Evolutionary conservation across 2,113 vertebrate species (phyloP), one percentile per base, ranked within the genome.

Genomic region (Melanerpes aurifrons): DNA sequence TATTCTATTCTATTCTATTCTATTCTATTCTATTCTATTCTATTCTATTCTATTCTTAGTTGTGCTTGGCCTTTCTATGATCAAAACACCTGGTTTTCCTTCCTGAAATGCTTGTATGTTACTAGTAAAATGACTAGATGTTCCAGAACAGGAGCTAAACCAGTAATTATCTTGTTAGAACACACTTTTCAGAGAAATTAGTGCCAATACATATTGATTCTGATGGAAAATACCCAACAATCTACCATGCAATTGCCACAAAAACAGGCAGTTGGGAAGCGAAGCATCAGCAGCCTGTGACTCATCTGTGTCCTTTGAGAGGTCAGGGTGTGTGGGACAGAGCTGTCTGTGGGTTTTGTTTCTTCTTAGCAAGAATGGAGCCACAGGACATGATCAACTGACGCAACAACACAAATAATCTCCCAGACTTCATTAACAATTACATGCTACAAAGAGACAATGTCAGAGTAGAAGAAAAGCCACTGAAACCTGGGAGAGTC

Each of bases 291-390:
- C 79, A 67, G 28, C 18, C 76, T 86, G 74, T 96, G 93, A 96
- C 76, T 96, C 93, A 96, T 94, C 32, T 32, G 61, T 71, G 90
- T 81, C 90, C 94, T 96, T 95, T 95, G 57, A 86, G 93, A 93
- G 86, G 90, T 91, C 96, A 91, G 89, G 69, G 85, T 64, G 80
- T 91, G 90, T 94, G 90, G 96, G 93, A 93, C 76, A 93, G 10
- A 88, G 57, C 53, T 95, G 82, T 94, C 87, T 48, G 79, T 78
- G 86, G 76, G 88, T 93, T 96, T 96, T 6, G 2, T 88, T 86
- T 93, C 72, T 63, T 80, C 71, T 73, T 77, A 80, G 57, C 87
- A 95, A 69, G 48, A 91, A 37, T 45, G 79, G 69, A 91, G 85
- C 87, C 87, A 95, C 82, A 93, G 82, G 87, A 95, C 72, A 77